phyloP scores from a whole-genome alignment of 1,140 invertebrate genomes.

The Drosophila pallidifrons region DNA sequence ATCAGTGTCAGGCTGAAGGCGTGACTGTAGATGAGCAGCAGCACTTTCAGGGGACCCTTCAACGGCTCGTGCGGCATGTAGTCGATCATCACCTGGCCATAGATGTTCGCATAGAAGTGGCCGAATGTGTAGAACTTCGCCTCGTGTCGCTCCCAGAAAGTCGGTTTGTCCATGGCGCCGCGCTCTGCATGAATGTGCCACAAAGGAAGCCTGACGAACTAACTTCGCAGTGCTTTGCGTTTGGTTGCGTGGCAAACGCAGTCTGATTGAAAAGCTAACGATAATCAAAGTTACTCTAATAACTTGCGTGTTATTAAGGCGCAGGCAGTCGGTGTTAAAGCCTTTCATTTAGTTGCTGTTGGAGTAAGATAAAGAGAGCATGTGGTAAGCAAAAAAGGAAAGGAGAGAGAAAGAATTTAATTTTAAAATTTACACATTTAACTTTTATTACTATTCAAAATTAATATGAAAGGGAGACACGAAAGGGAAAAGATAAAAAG shows the following conservation, averaged over 20 bases:
- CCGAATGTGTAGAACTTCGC: slow-evolving; percentile 72
- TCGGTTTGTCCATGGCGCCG: slow-evolving; percentile 18
- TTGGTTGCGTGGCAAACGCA: too few relatives aligned
- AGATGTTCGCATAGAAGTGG: slow-evolving; percentile 73
- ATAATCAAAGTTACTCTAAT: not conserved
- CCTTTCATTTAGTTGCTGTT: too few relatives aligned
- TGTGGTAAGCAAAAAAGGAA: too few relatives aligned
- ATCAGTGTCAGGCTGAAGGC: slow-evolving; percentile 63
- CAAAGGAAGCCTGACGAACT: too few relatives aligned
- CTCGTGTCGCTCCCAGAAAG: slow-evolving; percentile 77
- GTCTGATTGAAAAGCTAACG: too few relatives aligned
- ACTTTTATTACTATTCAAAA: too few relatives aligned
- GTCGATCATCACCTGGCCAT: slow-evolving; percentile 74
- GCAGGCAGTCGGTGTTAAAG: not conserved
- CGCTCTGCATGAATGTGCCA: not conserved
- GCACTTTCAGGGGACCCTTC: slow-evolving; percentile 15
- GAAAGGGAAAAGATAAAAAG: too few relatives aligned
- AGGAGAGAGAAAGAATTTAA: too few relatives aligned
- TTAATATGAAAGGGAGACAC: too few relatives aligned
- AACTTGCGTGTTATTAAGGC: not conserved
- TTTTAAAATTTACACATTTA: too few relatives aligned
- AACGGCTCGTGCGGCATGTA: slow-evolving; percentile 66
- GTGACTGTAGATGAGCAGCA: slow-evolving; percentile 64
- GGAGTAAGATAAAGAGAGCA: too few relatives aligned
- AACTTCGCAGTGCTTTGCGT: too few relatives aligned